A percentile compares a stretch with the other conserved stretches of the same genome.
phyloP scores from a whole-genome alignment of 2,113 vertebrate species.

The Hemiprocne comata region DNA sequence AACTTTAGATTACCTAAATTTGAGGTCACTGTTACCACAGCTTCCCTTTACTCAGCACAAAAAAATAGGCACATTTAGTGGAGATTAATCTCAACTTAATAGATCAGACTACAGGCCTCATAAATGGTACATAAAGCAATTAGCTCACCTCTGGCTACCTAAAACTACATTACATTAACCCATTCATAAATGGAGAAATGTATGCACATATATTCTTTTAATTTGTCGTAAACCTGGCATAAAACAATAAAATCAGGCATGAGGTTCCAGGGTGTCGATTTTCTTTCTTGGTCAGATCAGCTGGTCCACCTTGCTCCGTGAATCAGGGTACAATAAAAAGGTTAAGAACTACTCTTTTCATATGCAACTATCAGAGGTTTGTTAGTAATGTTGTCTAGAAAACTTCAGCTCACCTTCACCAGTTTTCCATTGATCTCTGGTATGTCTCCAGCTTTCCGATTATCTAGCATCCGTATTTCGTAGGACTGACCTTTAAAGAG shows the following conservation, averaged over 20 bases:
- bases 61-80: not conserved
- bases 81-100: not conserved
- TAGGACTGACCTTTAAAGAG: slow-evolving; percentile 89
- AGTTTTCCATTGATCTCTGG: slow-evolving; percentile 90
- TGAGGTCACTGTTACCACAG: not conserved
- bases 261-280: not conserved
- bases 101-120: not conserved
- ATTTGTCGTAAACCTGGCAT: not conserved
- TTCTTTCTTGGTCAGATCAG: not conserved
- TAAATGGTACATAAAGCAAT: not conserved
- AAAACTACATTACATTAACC: not conserved
- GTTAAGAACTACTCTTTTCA: not conserved
- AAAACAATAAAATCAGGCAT: not conserved
- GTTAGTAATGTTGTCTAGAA: not conserved
- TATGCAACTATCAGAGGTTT: not conserved
- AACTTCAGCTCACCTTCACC: slow-evolving; percentile 86
- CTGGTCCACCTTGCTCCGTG: not conserved
- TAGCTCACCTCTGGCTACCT: not conserved
- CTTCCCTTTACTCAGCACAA: not conserved
- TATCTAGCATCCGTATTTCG: slow-evolving; percentile 93
- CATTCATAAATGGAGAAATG: not conserved
- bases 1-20: not conserved
- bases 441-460: slow-evolving; percentile 88
- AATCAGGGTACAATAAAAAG: not conserved
- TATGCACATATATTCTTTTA: not conserved